Evolutionary conservation across 2,888 invertebrate genomes (phyloP), one percentile per base, ranked within the genome.

Genomic region (Leptopilina myrica): DNA sequence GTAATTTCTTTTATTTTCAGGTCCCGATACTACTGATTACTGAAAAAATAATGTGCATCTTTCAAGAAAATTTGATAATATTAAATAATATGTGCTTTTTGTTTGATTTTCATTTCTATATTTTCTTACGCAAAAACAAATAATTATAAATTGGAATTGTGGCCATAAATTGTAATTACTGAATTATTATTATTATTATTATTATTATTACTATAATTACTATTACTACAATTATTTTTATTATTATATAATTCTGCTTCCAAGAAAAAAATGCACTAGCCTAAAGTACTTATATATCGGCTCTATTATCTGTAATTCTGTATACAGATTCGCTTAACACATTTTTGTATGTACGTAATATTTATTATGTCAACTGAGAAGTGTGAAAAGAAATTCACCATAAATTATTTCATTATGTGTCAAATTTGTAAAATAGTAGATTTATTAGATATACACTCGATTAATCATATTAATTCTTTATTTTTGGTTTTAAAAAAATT

Each of bases 1-100:
- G 64, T 53, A 40, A 62, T 76, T 33, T 67, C 20, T 84, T 73
- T 33, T 80, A 85, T 82, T 90, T 91, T 82, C 88, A 91, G 91
- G 89, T 87, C 90, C 91, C 83, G 91, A 91, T 79, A 88, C 90
- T 81, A 90, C 90, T 79, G 91, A 91, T 85, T 91, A 91, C 83
- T 91, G 86, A 90, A 76, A 83, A 83, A 80, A 81, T 78, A 82
- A 80, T 73, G 81, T 81, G 78, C 80, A 82, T 80, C 83, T 69
- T 77, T 81, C 81, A 81, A 78, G 79, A 80, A 82, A 82, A 86
- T 80, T 81, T 85, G 84, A 80, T 85, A 85, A 86, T 86, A 84
- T 83, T 49, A 49, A 11, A 49, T 87, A 86, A 87, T 20, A 20
- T 85, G 88, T 88, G 88, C 86, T 87, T 87, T 78, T 43, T 53